Base-by-base conservation (phyloP, 2,888 invertebrate species). In the Sisyra terminalis region DNA sequence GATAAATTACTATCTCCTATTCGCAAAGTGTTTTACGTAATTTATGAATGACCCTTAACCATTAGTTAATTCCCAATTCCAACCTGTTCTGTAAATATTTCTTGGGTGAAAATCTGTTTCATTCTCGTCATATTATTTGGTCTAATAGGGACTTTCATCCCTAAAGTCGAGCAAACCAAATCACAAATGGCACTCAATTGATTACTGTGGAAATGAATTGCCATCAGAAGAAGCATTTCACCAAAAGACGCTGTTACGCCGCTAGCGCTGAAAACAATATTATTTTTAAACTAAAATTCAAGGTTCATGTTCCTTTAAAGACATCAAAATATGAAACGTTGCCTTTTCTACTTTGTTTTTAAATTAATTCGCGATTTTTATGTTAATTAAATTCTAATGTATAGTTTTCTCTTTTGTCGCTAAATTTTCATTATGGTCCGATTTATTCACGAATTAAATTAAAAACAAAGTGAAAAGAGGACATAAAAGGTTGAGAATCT, bases 161-260 rank as follows among this genome's bases (percentile, higher is more conserved):
- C 92, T 2, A 97, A 66, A 1, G 92, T 93, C 3, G 90, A 80
- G 54, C 90, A 92, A 1, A 96, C 92, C 31, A 96, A 67, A 55
- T 96, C 96, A 43, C 88, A 85, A 42, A 97, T 92, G 5, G 93
- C 90, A 42, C 82, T 77, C 47, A 92, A 69, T 61, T 96, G 94
- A 56, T 90, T 92, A 50, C 90, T 87, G 59, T 96, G 96, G 59
- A 96, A 96, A 60, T 96, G 94, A 49, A 96, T 93, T 0, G 96
- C 96, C 71, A 96, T 86, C 46, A 97, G 64, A 0, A 96, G 74
- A 41, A 97, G 64, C 88, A 96, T 90, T 66, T 96, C 94, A 2
- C 92, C 93, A 56, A 93, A 89, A 2, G 92, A 90, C 1, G 88
- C 86, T 2, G 82, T 79, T 0, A 81, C 81, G 0, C 86, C 88